Evolutionary conservation across 1,140 invertebrate genomes (phyloP).

Genomic region (Ditylenchus dipsaci): DNA sequence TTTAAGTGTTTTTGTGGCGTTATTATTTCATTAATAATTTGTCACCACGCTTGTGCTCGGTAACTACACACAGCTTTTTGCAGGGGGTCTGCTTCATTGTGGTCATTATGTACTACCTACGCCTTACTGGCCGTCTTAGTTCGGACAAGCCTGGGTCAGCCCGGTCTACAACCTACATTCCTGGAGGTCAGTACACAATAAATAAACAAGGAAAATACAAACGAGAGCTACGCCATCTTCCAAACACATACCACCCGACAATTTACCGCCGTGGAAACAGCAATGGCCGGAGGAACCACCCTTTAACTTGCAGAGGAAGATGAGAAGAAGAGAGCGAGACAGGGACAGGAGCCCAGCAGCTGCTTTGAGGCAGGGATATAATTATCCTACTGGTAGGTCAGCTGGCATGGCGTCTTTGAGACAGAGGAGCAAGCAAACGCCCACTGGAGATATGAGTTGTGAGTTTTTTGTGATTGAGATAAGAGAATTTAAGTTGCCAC

Average conservation of each 20-base stretch:
- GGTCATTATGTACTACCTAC: conserved; percentile 54
- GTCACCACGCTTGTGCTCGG: too few species aligned
- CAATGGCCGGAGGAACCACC: background rate
- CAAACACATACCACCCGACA: background rate
- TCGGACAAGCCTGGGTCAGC: conserved; percentile 38
- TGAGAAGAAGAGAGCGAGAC: conserved; percentile 20
- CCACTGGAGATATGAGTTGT: too few species aligned
- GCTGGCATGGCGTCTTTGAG: background rate
- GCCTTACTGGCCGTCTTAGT: conserved; percentile 36
- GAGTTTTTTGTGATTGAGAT: too few species aligned
- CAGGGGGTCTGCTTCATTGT: conserved; percentile 50
- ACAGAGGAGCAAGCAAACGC: too few species aligned
- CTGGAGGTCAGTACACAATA: background rate
- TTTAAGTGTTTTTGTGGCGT: too few species aligned
- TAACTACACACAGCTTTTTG: too few species aligned
- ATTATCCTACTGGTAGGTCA: background rate
- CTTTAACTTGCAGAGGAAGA: background rate
- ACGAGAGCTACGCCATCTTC: background rate
- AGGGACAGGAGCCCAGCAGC: background rate
- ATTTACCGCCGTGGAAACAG: background rate
- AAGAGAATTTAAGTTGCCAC: too few species aligned
- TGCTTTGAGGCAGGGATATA: conserved; percentile 2
- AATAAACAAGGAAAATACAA: background rate
- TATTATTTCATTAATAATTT: too few species aligned
- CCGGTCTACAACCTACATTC: background rate